Conservation (phyloP, 2,888 invertebrate genomes). For the Hypolimnas misippus region DNA sequence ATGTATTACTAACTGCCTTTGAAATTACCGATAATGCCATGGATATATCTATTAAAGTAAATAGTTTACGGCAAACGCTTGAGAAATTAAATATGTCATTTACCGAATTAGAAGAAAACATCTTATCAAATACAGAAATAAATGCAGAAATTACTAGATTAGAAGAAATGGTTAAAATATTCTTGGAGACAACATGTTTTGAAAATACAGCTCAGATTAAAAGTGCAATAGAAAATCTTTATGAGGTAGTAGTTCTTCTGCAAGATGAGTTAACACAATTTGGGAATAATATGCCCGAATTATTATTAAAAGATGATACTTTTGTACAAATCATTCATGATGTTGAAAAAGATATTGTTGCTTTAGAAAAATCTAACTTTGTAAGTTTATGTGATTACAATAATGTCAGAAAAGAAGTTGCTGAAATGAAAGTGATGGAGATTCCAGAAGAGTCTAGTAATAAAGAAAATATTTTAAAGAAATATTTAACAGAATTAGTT, state of each 20-base stretch:
- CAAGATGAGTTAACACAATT: conserved; percentile 69
- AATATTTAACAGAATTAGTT: background rate
- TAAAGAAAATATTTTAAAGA: background rate
- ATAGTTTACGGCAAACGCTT: conserved; percentile 59
- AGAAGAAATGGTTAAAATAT: conserved; percentile 53
- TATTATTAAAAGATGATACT: conserved; percentile 60
- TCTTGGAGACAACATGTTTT: conserved; percentile 61
- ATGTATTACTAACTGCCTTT: conserved; percentile 61
- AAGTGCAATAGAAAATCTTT: conserved; percentile 62
- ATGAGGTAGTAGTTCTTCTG: conserved; percentile 56
- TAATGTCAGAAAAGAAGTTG: background rate
- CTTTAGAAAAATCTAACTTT: conserved; percentile 64
- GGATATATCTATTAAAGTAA: conserved; percentile 66
- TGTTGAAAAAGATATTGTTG: conserved; percentile 53
- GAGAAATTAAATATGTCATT: conserved; percentile 56
- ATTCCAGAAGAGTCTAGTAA: background rate
- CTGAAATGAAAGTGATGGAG: background rate
- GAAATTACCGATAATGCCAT: conserved; percentile 62
- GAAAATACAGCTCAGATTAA: conserved; percentile 61
- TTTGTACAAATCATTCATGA: conserved; percentile 66
- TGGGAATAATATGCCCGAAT: conserved; percentile 52
- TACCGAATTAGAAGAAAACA: conserved; percentile 41
- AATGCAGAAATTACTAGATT: conserved; percentile 43
- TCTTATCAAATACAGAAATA: conserved; percentile 46
- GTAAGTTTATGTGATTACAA: conserved; percentile 57